Percentiles rank a stretch among this genome's conserved stretches.
Conservation (phyloP, 2,797 vertebrate genomes). For the Oryzias dopingdopingensis region DNA sequence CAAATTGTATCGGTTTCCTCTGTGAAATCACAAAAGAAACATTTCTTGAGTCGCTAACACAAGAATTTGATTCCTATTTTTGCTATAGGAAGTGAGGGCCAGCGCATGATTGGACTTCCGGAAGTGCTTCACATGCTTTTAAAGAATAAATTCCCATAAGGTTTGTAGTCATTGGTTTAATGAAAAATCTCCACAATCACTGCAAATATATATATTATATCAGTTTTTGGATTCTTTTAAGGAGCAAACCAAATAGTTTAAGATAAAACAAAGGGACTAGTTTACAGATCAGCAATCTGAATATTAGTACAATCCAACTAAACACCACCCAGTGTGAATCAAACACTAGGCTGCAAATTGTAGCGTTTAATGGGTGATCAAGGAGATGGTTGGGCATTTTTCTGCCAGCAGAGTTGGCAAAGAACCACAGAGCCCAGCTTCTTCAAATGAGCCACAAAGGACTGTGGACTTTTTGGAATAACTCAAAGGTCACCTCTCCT, state of each 20-base stretch:
- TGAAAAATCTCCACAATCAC: conserved; percentile 15
- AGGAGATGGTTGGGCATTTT: conserved; percentile 15
- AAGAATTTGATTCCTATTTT: not conserved
- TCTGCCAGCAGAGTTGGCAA: conserved; percentile 25
- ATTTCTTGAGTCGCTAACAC: conserved; percentile 56
- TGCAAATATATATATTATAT: too few relatives aligned
- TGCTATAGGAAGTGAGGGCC: conserved; percentile 1
- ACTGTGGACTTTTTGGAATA: conserved; percentile 37
- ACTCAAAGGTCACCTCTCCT: conserved; percentile 44
- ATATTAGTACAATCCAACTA: not conserved
- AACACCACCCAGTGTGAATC: conserved; percentile 5
- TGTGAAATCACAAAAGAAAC: conserved; percentile 65
- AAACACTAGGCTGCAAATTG: conserved; percentile 7
- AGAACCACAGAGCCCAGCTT: conserved; percentile 35
- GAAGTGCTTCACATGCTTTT: conserved; percentile 17
- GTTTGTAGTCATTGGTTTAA: conserved; percentile 21
- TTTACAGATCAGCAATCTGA: not conserved
- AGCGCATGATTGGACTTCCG: conserved; percentile 7
- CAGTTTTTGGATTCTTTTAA: too few relatives aligned
- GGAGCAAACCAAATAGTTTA: too few relatives aligned
- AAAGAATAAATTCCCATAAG: conserved; percentile 14
- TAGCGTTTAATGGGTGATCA: conserved; percentile 31
- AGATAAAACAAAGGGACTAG: not conserved
- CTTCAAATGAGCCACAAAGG: conserved; percentile 50
- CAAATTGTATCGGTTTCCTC: conserved; percentile 63